Conservation (phyloP, 2,113 vertebrate genomes). For the Heloderma charlesbogerti region DNA sequence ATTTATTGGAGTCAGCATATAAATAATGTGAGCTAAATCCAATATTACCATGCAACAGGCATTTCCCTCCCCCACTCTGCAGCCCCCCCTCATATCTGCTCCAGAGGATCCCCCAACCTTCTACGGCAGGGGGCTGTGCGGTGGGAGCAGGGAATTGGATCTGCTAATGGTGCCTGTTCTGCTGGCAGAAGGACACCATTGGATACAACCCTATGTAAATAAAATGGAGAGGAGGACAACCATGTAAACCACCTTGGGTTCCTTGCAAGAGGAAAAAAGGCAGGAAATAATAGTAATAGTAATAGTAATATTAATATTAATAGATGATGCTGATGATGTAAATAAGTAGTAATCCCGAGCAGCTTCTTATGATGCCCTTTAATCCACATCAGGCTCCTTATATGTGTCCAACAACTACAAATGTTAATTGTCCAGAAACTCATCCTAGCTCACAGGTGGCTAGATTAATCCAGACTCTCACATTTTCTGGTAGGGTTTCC, state of each 20-base stretch:
- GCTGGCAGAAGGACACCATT: too few species aligned
- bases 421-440: not conserved
- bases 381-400: not conserved
- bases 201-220: too few species aligned
- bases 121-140: too few species aligned
- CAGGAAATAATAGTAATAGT: too few species aligned
- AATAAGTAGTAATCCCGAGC: not conserved
- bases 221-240: too few species aligned
- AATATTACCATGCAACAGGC: too few species aligned
- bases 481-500: not conserved
- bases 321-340: not conserved
- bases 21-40: not conserved
- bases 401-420: not conserved
- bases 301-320: too few species aligned
- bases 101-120: too few species aligned
- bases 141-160: too few species aligned
- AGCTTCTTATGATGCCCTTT: not conserved
- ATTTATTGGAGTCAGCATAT: not conserved
- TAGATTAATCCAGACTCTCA: not conserved
- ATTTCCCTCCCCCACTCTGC: not conserved
- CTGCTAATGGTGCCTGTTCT: too few species aligned
- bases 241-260: too few species aligned
- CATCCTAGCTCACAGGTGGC: not conserved
- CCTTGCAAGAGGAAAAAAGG: too few species aligned
- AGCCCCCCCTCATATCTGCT: not conserved